These are phyloP conservation scores for Phengaris alcon DNA, from an alignment of 2,888 invertebrate genomes.

Conservation along the genomic window DNA sequence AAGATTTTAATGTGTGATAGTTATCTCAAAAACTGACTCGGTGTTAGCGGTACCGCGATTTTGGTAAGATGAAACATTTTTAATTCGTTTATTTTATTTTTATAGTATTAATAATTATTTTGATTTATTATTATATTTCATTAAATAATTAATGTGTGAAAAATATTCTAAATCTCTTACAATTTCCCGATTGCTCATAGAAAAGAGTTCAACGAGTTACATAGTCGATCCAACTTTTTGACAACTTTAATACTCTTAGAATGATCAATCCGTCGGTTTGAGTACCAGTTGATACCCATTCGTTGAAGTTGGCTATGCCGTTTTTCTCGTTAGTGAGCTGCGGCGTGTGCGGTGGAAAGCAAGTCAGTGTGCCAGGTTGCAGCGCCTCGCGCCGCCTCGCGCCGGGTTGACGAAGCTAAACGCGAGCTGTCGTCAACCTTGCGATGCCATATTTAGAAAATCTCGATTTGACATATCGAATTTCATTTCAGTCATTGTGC, in stretches of 20 bases:
- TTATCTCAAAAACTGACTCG: not conserved
- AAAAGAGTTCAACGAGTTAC: constrained; percentile 1
- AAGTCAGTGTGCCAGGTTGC: constrained; percentile 74
- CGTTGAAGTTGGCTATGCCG: not conserved
- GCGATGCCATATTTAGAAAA: not conserved
- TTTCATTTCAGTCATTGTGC: not conserved
- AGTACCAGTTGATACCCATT: not conserved
- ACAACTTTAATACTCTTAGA: not conserved
- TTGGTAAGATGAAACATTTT: not conserved
- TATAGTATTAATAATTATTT: not conserved
- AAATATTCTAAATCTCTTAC: not conserved
- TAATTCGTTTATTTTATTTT: not conserved
- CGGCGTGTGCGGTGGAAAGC: constrained; percentile 61
- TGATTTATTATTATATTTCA: not conserved
- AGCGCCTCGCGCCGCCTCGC: constrained; percentile 33
- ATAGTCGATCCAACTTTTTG: not conserved
- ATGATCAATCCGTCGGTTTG: too few species aligned
- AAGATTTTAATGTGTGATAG: not conserved
- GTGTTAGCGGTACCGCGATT: not conserved
- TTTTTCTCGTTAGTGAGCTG: constrained; percentile 20
- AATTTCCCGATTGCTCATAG: not conserved
- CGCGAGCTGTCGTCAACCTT: not conserved
- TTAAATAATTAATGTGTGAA: not conserved
- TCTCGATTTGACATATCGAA: not conserved
- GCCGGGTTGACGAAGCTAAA: not conserved